These are phyloP conservation scores for Grantiella picta DNA, from an alignment of 2,113 vertebrate species.

Conservation along the genomic window DNA sequence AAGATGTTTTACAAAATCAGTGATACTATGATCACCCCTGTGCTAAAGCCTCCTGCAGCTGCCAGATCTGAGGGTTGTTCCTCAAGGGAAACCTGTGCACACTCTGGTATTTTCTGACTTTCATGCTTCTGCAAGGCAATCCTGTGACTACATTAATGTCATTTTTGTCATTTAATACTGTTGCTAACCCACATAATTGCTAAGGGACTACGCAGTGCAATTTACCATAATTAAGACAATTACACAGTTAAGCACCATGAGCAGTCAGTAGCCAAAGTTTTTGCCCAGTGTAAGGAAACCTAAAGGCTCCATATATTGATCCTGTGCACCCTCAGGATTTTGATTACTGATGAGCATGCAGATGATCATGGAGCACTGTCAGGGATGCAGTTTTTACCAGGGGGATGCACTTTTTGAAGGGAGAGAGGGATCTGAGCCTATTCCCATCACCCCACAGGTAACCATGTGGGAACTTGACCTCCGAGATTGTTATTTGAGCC, in stretches of 20 bases:
- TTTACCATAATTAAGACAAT: slow-evolving; percentile 21
- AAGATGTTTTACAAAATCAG: background rate
- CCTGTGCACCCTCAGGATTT: background rate
- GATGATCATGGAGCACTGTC: background rate
- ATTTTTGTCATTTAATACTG: slow-evolving; percentile 26
- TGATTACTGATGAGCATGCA: background rate
- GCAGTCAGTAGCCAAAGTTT: background rate
- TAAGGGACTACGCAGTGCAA: slow-evolving; percentile 7
- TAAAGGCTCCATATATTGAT: background rate
- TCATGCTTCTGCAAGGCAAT: background rate
- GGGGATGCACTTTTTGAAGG: background rate
- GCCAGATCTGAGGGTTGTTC: background rate
- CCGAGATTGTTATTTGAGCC: background rate
- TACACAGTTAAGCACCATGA: background rate
- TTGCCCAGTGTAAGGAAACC: background rate
- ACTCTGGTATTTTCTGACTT: background rate
- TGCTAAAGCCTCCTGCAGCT: background rate
- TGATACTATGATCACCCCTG: background rate
- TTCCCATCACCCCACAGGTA: background rate
- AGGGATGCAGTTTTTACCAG: background rate
- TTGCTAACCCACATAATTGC: slow-evolving; percentile 17
- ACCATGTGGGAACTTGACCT: background rate
- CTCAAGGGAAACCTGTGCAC: background rate
- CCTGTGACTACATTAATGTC: background rate
- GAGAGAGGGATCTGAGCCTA: background rate